Conservation (phyloP, 2,888 invertebrate species). For the Leptopilina myrica region DNA sequence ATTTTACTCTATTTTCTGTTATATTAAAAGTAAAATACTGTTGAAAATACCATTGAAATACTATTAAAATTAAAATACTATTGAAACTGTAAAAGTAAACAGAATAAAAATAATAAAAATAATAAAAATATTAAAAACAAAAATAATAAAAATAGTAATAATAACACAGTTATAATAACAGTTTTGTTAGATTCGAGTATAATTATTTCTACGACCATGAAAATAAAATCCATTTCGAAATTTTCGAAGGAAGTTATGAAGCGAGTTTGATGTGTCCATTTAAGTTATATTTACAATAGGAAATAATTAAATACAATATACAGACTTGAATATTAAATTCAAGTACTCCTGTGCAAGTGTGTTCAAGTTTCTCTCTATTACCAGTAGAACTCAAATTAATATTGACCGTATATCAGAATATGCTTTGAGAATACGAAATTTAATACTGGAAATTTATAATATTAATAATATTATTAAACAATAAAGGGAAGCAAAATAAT, state of each 20-base stretch:
- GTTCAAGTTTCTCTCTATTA: slow-evolving; percentile 10
- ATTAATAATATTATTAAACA: background rate
- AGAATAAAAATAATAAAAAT: no score
- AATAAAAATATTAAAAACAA: no score
- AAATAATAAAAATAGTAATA: no score
- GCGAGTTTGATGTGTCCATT: slow-evolving; percentile 1
- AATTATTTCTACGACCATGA: background rate
- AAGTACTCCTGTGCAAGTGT: background rate
- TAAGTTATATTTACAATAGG: background rate
- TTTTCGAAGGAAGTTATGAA: background rate
- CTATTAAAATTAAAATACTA: no score
- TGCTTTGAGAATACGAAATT: slow-evolving; percentile 5
- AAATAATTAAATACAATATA: slow-evolving; percentile 9
- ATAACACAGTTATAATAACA: no score
- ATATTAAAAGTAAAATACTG: no score
- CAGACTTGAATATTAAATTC: slow-evolving; percentile 14
- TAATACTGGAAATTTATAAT: background rate
- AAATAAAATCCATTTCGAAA: background rate
- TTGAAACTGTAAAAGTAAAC: no score
- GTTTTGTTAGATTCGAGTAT: background rate
- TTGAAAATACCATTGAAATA: no score
- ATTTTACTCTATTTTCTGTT: no score
- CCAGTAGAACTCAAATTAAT: slow-evolving; percentile 6
- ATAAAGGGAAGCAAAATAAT: no score
- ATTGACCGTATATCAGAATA: background rate